phyloP scores from a whole-genome alignment of 2,888 invertebrate species.

The Drosophila falleni region DNA sequence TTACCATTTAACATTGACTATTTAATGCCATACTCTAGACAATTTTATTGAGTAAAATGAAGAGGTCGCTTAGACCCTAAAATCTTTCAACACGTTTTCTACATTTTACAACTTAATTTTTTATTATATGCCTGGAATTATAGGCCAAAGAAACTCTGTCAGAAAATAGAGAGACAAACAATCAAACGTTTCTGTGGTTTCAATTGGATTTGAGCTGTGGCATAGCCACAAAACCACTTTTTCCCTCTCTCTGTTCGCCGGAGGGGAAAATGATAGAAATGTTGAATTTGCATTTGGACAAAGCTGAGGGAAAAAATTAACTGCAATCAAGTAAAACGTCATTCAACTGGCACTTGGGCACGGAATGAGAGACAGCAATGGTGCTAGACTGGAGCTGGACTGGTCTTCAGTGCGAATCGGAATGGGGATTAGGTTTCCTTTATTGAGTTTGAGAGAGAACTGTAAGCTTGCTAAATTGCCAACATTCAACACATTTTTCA shows the following conservation, averaged over 20 bases:
- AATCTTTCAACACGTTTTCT: slow-evolving; percentile 72
- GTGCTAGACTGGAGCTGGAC: slow-evolving; percentile 21
- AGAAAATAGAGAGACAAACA: slow-evolving; percentile 51
- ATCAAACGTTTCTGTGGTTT: slow-evolving; percentile 67
- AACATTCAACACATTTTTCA: slow-evolving; percentile 75
- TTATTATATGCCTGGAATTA: slow-evolving; percentile 53
- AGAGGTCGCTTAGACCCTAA: slow-evolving; percentile 49
- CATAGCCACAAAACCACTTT: slow-evolving; percentile 43
- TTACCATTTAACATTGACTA: slow-evolving; percentile 28
- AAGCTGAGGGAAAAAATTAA: slow-evolving; percentile 72
- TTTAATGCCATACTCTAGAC: slow-evolving; percentile 42
- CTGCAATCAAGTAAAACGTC: slow-evolving; percentile 82
- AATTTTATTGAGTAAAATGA: slow-evolving; percentile 27
- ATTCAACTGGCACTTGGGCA: slow-evolving; percentile 56
- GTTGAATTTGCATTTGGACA: slow-evolving; percentile 77
- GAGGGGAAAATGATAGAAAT: slow-evolving; percentile 30
- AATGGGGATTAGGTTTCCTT: slow-evolving; percentile 47
- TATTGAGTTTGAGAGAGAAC: slow-evolving; percentile 59
- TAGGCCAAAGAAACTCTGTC: slow-evolving; percentile 32
- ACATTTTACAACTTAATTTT: slow-evolving; percentile 76
- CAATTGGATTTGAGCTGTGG: slow-evolving; percentile 50
- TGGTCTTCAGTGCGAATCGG: not conserved
- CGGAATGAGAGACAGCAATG: slow-evolving; percentile 23
- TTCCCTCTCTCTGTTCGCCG: not conserved
- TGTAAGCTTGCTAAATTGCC: slow-evolving; percentile 79